Evolutionary conservation across 2,888 invertebrate species (phyloP).

Genomic region (Zygothrica quintamaculata): DNA sequence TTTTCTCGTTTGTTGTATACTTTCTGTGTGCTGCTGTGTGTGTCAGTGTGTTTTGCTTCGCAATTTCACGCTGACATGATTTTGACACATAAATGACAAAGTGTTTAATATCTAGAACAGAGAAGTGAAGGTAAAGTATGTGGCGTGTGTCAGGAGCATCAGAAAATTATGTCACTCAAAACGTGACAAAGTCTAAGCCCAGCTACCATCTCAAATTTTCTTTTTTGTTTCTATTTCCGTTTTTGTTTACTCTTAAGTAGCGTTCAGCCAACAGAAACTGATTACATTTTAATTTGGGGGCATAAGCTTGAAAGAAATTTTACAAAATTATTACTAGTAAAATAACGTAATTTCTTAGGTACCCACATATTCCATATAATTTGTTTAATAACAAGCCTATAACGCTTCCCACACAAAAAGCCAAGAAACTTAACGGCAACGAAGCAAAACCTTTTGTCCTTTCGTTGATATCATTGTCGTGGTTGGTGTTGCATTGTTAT

Average conservation of each 20-base stretch:
- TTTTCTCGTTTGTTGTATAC: constrained; percentile 15
- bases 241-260: constrained; percentile 3
- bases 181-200: constrained; percentile 26
- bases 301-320: not conserved
- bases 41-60: constrained; percentile 16
- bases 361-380: constrained; percentile 31
- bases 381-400: constrained; percentile 22
- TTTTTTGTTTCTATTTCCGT: constrained; percentile 1
- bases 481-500: constrained; percentile 2
- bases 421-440: constrained; percentile 15
- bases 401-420: constrained; percentile 38
- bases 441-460: constrained; percentile 24
- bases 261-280: constrained; percentile 10
- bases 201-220: constrained; percentile 3
- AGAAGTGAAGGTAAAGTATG: not conserved
- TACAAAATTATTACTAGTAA: not conserved
- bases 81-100: constrained; percentile 75
- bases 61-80: constrained; percentile 63
- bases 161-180: constrained; percentile 38
- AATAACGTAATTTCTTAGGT: not conserved
- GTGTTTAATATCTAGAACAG: constrained; percentile 60
- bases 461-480: constrained; percentile 32
- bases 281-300: constrained; percentile 46
- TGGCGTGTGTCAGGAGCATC: constrained; percentile 25
- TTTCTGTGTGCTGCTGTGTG: constrained; percentile 6